Evolutionary conservation across 1,140 invertebrate genomes (phyloP), one percentile per base, ranked within the genome.

Genomic region (Holotrichia oblita): DNA sequence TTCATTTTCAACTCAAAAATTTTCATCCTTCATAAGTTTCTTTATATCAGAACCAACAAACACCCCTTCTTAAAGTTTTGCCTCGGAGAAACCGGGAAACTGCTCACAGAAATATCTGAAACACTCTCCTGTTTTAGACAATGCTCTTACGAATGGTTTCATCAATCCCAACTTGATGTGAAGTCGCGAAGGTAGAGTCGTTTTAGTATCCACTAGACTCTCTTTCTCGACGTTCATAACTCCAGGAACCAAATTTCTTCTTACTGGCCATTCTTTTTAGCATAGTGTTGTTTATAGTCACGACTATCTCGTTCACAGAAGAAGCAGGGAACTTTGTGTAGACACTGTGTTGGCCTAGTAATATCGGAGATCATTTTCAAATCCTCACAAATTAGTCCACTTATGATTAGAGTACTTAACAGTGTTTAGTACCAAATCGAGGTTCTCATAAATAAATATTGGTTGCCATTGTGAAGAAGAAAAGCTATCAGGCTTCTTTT

Each of bases 141-240:
- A 34, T 40, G 48, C 44, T 55, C 20, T 55, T 3, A 77, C 42
- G 40, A 77, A 77, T 77, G 69, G 75, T 55, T 48, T 77, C 44
- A 77, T 77, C 12, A 77, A 20, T 20, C 75, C 75, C 48, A 77
- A 41, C 22, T 77, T 77, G 75, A 77, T 77, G 40, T 77, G 75
- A 27, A 77, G 17, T 22, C 3, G 41, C 40, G 75, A 40, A 44
- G 10, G 64, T 69, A 69, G 64, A 69, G 10, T 69, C 64, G 1
- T 69, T 69, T 69, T 69, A 77, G n/a, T n/a, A n/a, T n/a, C n/a
- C n/a, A n/a, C n/a, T n/a, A n/a, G n/a, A n/a, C n/a, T n/a, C n/a
- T n/a, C n/a, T n/a, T n/a, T n/a, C n/a, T n/a, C n/a, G n/a, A n/a
- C n/a, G n/a, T n/a, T n/a, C n/a, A n/a, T n/a, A n/a, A n/a, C n/a